Base-by-base conservation (phyloP, 2,888 invertebrate genomes). In the Tanypteryx hageni region DNA sequence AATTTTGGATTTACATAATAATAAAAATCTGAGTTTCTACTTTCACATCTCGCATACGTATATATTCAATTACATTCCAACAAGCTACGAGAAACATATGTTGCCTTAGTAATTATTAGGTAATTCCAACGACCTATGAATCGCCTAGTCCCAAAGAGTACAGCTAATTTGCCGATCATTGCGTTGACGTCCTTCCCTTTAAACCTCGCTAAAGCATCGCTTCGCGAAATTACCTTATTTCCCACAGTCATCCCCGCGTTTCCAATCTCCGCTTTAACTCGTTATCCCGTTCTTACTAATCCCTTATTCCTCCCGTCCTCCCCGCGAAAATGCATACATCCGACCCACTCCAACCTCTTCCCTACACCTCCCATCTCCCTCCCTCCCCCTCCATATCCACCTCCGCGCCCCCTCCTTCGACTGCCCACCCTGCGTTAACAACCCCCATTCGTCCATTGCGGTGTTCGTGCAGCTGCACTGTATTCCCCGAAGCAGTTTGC, bases 401-500 rank as follows among this genome's bases (percentile, higher is more conserved):
- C n/a, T n/a, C n/a, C n/a, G n/a, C n/a, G n/a, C n/a, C 85, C 44
- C 44, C 16, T 5, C 27, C 22, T 27, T 22, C 27, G 5, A 22
- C 57, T 22, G 3, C 11, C 10, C 58, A 13, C 58, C 58, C 86
- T 44, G 31, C 82, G 31, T 31, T 44, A 82, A 44, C 82, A 44
- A 22, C 13, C 76, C 76, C 13, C 44, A 44, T 44, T 44, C 44
- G 44, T 44, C 76, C 27, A 76, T 76, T 76, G 76, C 76, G 76
- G 76, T 27, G 27, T 27, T 58, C 31, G 86, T 57, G 86, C 86
- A 61, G 86, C 86, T 86, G 86, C 86, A 61, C n/a, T 61, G 14
- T 59, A 86, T 61, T 86, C 31, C 61, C 59, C 86, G 59, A 61
- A 61, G 86, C 86, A 86, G 58, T 86, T 59, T 59, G 86, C 61